These are phyloP conservation scores for Nebria ingens DNA, from an alignment of 1,140 invertebrate genomes.

Conservation along the genomic window DNA sequence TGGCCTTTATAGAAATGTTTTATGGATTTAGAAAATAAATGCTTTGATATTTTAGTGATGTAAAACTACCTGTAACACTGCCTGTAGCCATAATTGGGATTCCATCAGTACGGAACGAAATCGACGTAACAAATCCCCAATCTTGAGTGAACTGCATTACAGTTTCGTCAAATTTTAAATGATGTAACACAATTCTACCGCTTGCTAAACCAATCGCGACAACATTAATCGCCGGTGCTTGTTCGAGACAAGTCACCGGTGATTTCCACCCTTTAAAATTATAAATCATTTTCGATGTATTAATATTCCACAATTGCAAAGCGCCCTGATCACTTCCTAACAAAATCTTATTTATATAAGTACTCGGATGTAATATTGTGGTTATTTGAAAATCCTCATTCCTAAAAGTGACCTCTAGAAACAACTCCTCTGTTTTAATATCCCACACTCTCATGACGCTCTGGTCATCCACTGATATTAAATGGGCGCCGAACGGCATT, in stretches of 20 bases:
- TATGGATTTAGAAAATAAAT: no score
- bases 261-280: conserved; percentile 70
- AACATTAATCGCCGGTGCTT: conserved; percentile 83
- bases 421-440: conserved; percentile 56
- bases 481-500: conserved; percentile 76
- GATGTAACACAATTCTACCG: conserved; percentile 79
- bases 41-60: no score
- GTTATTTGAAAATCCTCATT: conserved; percentile 65
- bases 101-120: conserved; percentile 83
- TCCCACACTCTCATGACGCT: conserved; percentile 79
- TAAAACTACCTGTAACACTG: conserved; percentile 54
- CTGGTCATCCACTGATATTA: conserved; percentile 75
- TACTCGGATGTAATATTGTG: conserved; percentile 74
- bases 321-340: conserved; percentile 80
- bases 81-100: conserved; percentile 74
- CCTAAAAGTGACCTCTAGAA: conserved; percentile 60
- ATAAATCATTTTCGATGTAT: conserved; percentile 65
- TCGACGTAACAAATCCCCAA: conserved; percentile 76
- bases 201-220: conserved; percentile 73
- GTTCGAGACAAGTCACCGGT: conserved; percentile 60
- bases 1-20: no score
- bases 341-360: conserved; percentile 93
- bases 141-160: conserved; percentile 84
- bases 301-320: conserved; percentile 87
- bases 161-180: conserved; percentile 77